A percentile compares a stretch with the other conserved stretches of the same genome.
These are phyloP conservation scores for Ametastegia equiseti DNA, from an alignment of 2,888 invertebrate species.

Conservation along the genomic window DNA sequence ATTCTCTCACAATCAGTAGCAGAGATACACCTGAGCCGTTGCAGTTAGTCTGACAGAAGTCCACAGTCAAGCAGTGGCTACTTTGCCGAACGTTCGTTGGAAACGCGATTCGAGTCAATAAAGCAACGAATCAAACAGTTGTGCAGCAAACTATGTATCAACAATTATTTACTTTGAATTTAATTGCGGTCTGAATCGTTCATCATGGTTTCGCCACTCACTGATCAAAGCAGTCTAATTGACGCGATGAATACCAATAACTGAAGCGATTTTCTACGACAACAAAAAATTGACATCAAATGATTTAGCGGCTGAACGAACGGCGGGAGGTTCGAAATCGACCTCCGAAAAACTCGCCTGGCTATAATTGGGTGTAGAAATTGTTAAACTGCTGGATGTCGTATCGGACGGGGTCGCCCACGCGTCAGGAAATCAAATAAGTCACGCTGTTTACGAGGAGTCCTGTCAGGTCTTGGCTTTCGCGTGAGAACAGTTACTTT, in stretches of 20 bases:
- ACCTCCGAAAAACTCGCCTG: not conserved
- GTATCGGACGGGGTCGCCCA: not conserved
- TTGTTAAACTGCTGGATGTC: not conserved
- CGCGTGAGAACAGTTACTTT: constrained; percentile 1
- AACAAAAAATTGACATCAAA: no score
- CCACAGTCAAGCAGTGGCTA: not conserved
- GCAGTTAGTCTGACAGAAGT: not conserved
- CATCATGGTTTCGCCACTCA: not conserved
- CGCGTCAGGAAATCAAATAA: constrained; percentile 43
- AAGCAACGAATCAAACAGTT: no score
- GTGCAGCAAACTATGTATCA: not conserved
- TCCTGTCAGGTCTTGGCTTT: constrained; percentile 4
- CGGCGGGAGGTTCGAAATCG: not conserved
- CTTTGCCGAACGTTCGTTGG: not conserved
- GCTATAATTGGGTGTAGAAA: constrained; percentile 43
- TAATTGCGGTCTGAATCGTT: not conserved
- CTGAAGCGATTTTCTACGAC: no score
- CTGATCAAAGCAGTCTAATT: not conserved
- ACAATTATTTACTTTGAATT: not conserved
- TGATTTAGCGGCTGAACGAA: no score
- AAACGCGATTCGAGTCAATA: no score
- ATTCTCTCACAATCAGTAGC: no score
- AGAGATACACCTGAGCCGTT: no score
- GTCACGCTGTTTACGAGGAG: constrained; percentile 42
- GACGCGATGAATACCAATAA: not conserved